Conservation (phyloP, 2,113 vertebrate genomes). For the Ceyx margarethae region DNA sequence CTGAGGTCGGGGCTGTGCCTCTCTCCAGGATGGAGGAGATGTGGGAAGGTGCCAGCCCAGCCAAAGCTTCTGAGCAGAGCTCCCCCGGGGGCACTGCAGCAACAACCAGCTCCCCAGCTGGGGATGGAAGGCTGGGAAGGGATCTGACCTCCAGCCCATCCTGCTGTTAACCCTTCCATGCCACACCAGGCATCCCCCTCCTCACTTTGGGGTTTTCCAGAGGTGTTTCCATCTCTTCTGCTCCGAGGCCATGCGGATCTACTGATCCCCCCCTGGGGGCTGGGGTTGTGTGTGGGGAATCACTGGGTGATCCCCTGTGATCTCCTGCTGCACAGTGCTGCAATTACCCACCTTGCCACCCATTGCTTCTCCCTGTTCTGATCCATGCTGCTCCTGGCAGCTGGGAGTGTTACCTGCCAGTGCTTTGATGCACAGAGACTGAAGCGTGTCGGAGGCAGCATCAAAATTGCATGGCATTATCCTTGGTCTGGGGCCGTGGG, state of each 20-base stretch:
- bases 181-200: background rate
- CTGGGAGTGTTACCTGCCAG: background rate
- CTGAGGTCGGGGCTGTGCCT: background rate
- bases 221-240: background rate
- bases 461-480: slow-evolving; percentile 63
- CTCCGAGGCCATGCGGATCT: accelerated
- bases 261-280: accelerated
- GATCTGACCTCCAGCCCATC: background rate
- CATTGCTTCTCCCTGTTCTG: background rate
- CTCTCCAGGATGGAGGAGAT: background rate
- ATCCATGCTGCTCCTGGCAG: background rate
- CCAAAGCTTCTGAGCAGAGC: slow-evolving; percentile 35
- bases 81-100: background rate
- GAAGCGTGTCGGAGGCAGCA: slow-evolving; percentile 38
- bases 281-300: background rate
- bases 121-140: background rate
- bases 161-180: accelerated
- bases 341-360: background rate
- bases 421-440: slow-evolving; percentile 38
- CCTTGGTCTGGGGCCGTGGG: slow-evolving; percentile 43
- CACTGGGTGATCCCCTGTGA: background rate
- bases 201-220: background rate
- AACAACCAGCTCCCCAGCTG: background rate
- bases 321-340: background rate
- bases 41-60: background rate